Base-by-base conservation (phyloP, 2,113 vertebrate genomes). In the Ranitomeya imitator region DNA sequence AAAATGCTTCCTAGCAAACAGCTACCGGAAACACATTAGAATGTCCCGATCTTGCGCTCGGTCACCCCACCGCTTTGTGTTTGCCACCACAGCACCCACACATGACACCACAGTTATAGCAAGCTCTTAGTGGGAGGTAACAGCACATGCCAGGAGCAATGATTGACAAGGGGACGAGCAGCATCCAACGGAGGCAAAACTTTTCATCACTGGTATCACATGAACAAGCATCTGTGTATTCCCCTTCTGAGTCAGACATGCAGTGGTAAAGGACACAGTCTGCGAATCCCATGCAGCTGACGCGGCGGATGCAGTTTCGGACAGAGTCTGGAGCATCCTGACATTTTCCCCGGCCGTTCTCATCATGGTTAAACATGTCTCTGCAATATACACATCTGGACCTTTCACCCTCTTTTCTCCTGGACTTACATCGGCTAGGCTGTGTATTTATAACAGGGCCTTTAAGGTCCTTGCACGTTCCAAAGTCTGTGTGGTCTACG, bases 251-350 rank as follows among this genome's bases (percentile, higher is more conserved):
- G 93, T 99, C 98, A 0, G 98, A 99, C 98, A 99, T 99, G 94
- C 98, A 99, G 96, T 99, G 98, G 92, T 99, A 99, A 84, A 99
- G 97, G 96, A 99, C 96, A 91, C 97, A 99, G 95, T 99, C 98
- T 26, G 98, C 98, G 0, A 98, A 97, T 97, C 97, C 99, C 97
- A 99, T 98, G 93, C 97, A 99, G 96, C 98, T 99, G 92, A 96
- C 96, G 80, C 96, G 94, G 90, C 94, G 96, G 92, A 99, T 97
- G 93, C 97, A 99, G 83, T 93, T 96, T 89, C 95, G 95, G 87
- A 96, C 94, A 0, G 97, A 94, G 93, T 99, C 98, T 0, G 98
- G 98, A 0, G 98, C 98, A 52, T 99, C 98, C 91, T 97, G 97
- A 91, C 98, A 99, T 57, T 93, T 97, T 31, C 98, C 98, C 86